Percentiles rank a stretch among this genome's conserved stretches.
phyloP scores from a whole-genome alignment of 2,113 vertebrate genomes.

The human region GRCh38 chr2:84900001-84900500 shows the following conservation, averaged over 20 bases:
- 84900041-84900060: background rate
- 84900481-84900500: background rate
- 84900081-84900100: background rate
- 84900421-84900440: background rate
- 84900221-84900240: background rate
- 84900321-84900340: background rate
- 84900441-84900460: background rate
- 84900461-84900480: background rate
- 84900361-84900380: background rate
- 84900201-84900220: background rate
- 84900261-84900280: background rate
- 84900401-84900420: no score
- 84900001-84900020: background rate
- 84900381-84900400: background rate
- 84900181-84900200: background rate
- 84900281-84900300: background rate
- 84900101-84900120: background rate
- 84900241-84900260: background rate
- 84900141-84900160: background rate
- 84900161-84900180: background rate
- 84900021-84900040: background rate
- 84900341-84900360: background rate
- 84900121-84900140: conserved; percentile 21
- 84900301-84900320: background rate
- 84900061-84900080: background rate